Evolutionary conservation across 2,113 vertebrate genomes (phyloP), one percentile per base, ranked within the genome.

Genomic region (Stercorarius parasiticus): DNA sequence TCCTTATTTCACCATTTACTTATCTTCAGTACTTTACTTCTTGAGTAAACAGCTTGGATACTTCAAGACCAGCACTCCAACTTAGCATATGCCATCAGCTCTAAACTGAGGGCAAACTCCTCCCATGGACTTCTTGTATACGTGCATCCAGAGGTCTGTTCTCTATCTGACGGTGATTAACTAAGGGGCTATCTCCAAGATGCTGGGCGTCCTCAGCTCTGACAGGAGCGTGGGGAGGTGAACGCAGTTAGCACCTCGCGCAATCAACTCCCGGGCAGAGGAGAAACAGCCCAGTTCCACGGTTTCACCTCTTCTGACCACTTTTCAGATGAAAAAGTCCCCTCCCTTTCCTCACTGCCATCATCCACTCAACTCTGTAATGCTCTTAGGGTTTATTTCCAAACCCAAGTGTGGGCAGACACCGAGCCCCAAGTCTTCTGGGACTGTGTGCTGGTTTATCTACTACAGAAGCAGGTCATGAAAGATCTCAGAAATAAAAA

Each of bases 401-500:
- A 88, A 88, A 86, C 1, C 9, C 25, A 58, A 82, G 16, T 20
- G 43, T 27, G 62, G 73, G 65, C 61, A 84, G 69, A 69, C 21
- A 15, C 14, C 17, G 45, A 91, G 27, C 29, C 27, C 21, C 32
- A 74, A 21, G 53, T 73, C 59, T 77, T 80, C n/a, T 73, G 77
- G 74, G 58, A 70, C 20, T 56, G 22, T 49, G 69, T 52, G 65
- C 61, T 93, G 38, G 21, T 77, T 87, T 91, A 90, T 38, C 83
- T 77, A 6, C 52, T 66, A 66, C 53, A 95, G 20, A 85, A 58
- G 66, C 58, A 87, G 66, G 45, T 85, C 62, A 80, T 13, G 32
- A 94, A 90, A 93, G 67, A 93, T 27, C 49, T 87, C 50, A 88
- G 64, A 96, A 95, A 95, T 62, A 62, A 91, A 91, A 96, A 93